Percentiles rank a stretch among this genome's conserved stretches.
These are phyloP conservation scores for Salmo trutta DNA, from an alignment of 2,797 vertebrate species.

Conservation along the genomic window DNA sequence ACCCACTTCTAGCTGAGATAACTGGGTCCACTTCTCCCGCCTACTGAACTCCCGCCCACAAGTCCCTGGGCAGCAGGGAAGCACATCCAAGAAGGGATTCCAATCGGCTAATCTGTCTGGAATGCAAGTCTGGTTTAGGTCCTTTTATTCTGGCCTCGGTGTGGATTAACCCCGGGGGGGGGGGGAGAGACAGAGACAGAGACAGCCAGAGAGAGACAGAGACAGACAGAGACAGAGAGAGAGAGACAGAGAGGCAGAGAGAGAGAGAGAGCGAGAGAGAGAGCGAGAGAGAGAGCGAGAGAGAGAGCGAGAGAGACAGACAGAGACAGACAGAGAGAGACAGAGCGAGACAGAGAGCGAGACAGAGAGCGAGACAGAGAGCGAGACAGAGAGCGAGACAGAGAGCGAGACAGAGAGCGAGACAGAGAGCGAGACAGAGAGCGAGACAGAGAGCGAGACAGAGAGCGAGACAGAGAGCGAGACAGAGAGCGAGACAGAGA, in stretches of 20 bases:
- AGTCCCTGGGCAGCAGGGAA: slow-evolving; percentile 33
- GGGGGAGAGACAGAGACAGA: background rate
- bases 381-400: too few species aligned
- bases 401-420: background rate
- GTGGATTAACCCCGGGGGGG: slow-evolving; percentile 19
- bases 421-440: background rate
- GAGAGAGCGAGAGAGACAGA: background rate
- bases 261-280: too few species aligned
- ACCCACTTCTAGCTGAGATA: background rate
- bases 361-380: too few species aligned
- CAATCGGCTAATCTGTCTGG: slow-evolving; percentile 74
- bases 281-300: background rate
- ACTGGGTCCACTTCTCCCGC: slow-evolving; percentile 18
- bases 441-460: too few species aligned
- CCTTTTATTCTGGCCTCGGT: slow-evolving; percentile 38
- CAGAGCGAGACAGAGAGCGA: background rate
- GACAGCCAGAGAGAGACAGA: background rate
- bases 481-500: background rate
- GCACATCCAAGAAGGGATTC: slow-evolving; percentile 55
- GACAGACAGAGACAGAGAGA: too few species aligned
- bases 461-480: background rate
- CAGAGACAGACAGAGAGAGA: background rate
- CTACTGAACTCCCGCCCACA: slow-evolving; percentile 5
- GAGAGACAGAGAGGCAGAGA: too few species aligned
- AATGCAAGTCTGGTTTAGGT: slow-evolving; percentile 65